phyloP scores from a whole-genome alignment of 2,888 invertebrate species.

The Strigamia transsilvanica region DNA sequence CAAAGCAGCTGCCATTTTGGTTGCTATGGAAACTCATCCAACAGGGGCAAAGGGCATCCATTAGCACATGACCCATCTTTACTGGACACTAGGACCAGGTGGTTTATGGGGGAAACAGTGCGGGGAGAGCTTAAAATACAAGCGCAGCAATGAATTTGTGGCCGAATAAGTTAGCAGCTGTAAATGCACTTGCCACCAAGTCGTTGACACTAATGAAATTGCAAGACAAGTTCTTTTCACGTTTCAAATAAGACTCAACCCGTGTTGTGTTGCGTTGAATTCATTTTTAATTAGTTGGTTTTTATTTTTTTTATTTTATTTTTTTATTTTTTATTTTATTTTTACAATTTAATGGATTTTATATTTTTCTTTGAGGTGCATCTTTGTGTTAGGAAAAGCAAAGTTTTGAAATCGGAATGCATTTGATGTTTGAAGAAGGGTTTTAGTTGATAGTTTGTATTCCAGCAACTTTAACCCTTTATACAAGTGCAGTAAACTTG shows the following conservation, averaged over 20 bases:
- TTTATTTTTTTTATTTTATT: not conserved
- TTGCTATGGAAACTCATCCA: slow-evolving; percentile 41
- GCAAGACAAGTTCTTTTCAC: slow-evolving; percentile 31
- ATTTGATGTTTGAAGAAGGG: slow-evolving; percentile 16
- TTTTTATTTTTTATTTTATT: not conserved
- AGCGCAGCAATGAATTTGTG: slow-evolving; percentile 39
- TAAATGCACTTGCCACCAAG: slow-evolving; percentile 31
- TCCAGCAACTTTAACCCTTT: slow-evolving; percentile 47
- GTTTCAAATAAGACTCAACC: not conserved
- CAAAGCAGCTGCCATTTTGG: slow-evolving; percentile 48
- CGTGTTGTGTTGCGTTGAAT: not conserved
- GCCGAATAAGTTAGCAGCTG: slow-evolving; percentile 46
- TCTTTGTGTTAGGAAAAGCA: not conserved
- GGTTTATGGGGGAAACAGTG: slow-evolving; percentile 29
- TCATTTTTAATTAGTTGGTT: not conserved
- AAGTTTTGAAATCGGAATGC: not conserved
- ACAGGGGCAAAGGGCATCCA: slow-evolving; percentile 49
- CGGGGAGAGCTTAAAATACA: slow-evolving; percentile 15
- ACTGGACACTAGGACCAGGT: slow-evolving; percentile 43
- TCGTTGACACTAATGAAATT: slow-evolving; percentile 47
- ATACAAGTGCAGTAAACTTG: slow-evolving; percentile 49
- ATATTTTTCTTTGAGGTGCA: not conserved
- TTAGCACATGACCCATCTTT: slow-evolving; percentile 49
- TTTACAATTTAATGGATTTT: not conserved
- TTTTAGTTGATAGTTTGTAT: slow-evolving; percentile 41